Evolutionary conservation across 2,888 invertebrate species (phyloP).

Genomic region (Ephialtes manifestator): DNA sequence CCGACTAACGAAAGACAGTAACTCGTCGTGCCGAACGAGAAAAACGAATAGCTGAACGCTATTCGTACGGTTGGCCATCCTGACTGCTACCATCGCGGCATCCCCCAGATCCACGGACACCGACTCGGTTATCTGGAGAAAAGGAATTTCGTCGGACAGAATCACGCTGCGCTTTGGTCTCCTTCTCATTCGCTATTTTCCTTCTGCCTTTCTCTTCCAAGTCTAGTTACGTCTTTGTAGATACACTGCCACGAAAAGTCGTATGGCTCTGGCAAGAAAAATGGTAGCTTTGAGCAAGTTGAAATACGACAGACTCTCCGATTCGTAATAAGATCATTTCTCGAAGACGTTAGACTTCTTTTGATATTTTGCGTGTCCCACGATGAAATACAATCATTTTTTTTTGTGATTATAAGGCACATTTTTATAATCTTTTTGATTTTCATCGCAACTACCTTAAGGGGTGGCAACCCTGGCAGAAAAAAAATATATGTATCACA

Average conservation of each 20-base stretch:
- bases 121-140: conserved; percentile 51
- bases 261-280: neutral
- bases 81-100: conserved; percentile 34
- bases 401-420: no score
- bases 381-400: neutral
- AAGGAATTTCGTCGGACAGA: conserved; percentile 59
- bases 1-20: conserved; percentile 72
- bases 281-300: neutral
- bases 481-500: no score
- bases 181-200: conserved; percentile 6
- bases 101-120: conserved; percentile 50
- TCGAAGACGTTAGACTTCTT: neutral
- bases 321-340: neutral
- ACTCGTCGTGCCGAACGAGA: conserved; percentile 67
- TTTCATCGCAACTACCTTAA: no score
- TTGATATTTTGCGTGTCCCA: neutral
- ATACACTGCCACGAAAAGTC: conserved; percentile 28
- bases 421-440: no score
- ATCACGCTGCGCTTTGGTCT: conserved; percentile 47
- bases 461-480: no score
- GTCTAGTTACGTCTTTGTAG: conserved; percentile 44
- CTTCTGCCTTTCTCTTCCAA: conserved; percentile 22
- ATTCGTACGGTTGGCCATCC: conserved; percentile 51
- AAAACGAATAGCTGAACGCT: conserved; percentile 65
- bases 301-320: neutral